A percentile compares a stretch with the other conserved stretches of the same genome.
phyloP scores from a whole-genome alignment of 2,888 invertebrate genomes.

The Lingula anatina region DNA sequence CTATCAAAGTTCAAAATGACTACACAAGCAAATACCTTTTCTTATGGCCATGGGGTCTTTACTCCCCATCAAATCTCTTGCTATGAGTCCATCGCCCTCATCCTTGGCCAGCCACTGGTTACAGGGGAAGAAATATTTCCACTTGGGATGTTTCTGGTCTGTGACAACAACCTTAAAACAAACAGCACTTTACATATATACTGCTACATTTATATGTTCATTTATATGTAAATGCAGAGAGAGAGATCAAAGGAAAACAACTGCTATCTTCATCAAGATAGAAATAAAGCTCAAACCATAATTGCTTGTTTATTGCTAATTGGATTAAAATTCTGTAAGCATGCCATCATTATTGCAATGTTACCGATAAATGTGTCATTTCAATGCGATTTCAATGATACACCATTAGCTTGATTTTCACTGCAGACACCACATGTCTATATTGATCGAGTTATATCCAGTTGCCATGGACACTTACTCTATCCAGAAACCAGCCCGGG shows the following conservation, averaged over 20 bases:
- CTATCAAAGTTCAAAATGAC: too few species aligned
- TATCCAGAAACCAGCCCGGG: constrained; percentile 51
- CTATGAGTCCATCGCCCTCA: constrained; percentile 47
- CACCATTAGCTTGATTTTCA: not conserved
- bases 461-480: constrained; percentile 31
- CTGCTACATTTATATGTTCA: not conserved
- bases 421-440: too few species aligned
- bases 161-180: constrained; percentile 45
- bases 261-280: too few species aligned
- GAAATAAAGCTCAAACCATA: too few species aligned
- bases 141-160: constrained; percentile 45
- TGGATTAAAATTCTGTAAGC: not conserved
- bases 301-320: too few species aligned
- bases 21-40: too few species aligned
- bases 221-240: too few species aligned
- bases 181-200: not conserved
- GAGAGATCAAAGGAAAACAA: too few species aligned
- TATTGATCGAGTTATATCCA: too few species aligned
- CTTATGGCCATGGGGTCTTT: constrained; percentile 43
- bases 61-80: constrained; percentile 44
- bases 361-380: not conserved
- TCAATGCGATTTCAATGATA: not conserved
- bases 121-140: constrained; percentile 51
- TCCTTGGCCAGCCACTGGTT: constrained; percentile 49
- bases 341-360: not conserved